These are phyloP conservation scores for Meloidogyne chitwoodi DNA, from an alignment of 1,140 invertebrate species.

Conservation along the genomic window DNA sequence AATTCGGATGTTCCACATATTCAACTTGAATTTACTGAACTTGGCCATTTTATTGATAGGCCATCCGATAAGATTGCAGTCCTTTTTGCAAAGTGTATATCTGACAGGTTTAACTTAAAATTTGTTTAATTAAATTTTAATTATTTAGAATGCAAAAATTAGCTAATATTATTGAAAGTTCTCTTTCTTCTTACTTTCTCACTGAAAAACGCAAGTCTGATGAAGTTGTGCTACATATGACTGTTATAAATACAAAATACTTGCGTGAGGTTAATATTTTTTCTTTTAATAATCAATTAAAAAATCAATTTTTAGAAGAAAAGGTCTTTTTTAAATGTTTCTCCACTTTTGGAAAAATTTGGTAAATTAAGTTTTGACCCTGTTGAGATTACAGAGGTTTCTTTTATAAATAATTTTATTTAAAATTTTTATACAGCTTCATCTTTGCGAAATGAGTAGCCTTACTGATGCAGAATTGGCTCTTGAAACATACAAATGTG, in stretches of 20 bases:
- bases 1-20: neutral
- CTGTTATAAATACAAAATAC: slow-evolving; percentile 18
- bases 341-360: slow-evolving; percentile 13
- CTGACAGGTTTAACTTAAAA: slow-evolving; percentile 16
- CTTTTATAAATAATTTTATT: neutral
- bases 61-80: slow-evolving; percentile 8
- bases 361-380: slow-evolving; percentile 21
- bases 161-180: slow-evolving; percentile 20
- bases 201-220: slow-evolving; percentile 5
- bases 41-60: slow-evolving; percentile 6
- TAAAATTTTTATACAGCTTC: neutral
- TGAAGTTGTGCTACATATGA: slow-evolving; percentile 25
- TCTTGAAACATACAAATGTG: neutral
- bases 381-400: slow-evolving; percentile 20
- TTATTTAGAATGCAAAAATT: slow-evolving; percentile 20
- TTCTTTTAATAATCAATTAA: neutral
- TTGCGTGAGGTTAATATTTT: neutral
- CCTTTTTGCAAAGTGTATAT: slow-evolving; percentile 9
- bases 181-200: neutral
- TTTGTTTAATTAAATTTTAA: neutral
- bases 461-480: neutral
- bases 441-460: neutral
- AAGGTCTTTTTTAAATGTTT: neutral
- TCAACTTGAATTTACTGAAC: slow-evolving; percentile 5
- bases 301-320: slow-evolving; percentile 2